These are phyloP conservation scores for Anas capensis DNA, from an alignment of 2,797 vertebrate genomes.

Conservation along the genomic window DNA sequence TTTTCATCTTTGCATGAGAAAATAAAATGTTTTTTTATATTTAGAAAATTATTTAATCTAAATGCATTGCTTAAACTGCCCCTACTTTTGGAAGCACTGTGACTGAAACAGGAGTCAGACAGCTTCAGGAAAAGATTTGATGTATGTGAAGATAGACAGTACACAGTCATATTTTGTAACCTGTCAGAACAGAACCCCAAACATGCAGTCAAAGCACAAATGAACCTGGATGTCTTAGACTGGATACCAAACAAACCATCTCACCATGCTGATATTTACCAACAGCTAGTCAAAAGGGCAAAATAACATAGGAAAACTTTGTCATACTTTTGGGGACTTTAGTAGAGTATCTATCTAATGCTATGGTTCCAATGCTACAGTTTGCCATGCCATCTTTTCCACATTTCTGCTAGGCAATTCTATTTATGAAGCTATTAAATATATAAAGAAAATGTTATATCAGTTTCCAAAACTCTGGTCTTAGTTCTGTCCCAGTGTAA, in stretches of 20 bases:
- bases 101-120: background rate
- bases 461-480: background rate
- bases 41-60: background rate
- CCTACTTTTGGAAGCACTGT: background rate
- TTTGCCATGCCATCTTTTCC: background rate
- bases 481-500: background rate
- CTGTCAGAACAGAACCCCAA: background rate
- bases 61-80: background rate
- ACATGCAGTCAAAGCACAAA: background rate
- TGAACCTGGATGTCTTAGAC: background rate
- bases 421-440: background rate
- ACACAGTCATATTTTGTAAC: background rate
- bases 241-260: accelerated
- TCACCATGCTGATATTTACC: background rate
- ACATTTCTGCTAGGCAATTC: background rate
- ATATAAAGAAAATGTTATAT: background rate
- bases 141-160: background rate
- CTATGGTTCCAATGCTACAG: accelerated
- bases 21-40: background rate
- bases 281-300: background rate
- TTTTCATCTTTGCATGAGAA: background rate
- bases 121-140: background rate
- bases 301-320: background rate
- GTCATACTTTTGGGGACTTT: background rate
- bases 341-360: background rate